Conservation (phyloP, 2,888 invertebrate species). For the Eustalomyia histrio region DNA sequence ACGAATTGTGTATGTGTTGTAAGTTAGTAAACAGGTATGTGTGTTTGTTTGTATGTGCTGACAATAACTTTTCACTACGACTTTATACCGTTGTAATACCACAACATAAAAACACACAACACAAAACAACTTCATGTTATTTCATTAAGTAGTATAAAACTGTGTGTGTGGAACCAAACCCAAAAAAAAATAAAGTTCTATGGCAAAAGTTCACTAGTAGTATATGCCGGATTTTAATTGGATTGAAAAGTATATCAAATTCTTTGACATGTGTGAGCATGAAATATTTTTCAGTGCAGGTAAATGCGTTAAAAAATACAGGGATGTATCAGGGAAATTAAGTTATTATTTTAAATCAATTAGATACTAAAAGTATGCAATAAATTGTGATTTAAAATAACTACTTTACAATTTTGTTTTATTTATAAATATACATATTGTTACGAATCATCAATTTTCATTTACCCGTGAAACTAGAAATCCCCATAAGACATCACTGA, state of each 20-base stretch:
- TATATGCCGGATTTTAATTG: constrained; percentile 48
- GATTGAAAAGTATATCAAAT: constrained; percentile 48
- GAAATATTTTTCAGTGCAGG: neutral
- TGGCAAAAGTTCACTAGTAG: constrained; percentile 38
- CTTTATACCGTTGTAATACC: constrained; percentile 13
- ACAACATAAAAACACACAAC: constrained; percentile 10
- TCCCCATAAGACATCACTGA: no score
- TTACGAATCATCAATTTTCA: no score
- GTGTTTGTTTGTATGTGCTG: neutral
- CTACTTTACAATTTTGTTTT: no score
- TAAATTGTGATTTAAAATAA: no score
- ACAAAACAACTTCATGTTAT: constrained; percentile 34
- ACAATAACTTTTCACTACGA: constrained; percentile 2
- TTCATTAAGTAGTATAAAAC: constrained; percentile 15
- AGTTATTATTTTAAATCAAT: no score
- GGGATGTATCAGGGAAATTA: neutral
- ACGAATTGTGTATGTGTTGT: neutral
- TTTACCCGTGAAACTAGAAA: no score
- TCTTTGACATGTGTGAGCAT: constrained; percentile 41
- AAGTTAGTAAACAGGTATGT: neutral
- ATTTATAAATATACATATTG: no score
- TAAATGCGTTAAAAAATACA: constrained; percentile 8
- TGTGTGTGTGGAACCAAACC: neutral
- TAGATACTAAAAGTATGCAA: no score
- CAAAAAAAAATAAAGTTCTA: constrained; percentile 14